Conservation (phyloP, 2,888 invertebrate genomes). For the Stomorhina lunata region DNA sequence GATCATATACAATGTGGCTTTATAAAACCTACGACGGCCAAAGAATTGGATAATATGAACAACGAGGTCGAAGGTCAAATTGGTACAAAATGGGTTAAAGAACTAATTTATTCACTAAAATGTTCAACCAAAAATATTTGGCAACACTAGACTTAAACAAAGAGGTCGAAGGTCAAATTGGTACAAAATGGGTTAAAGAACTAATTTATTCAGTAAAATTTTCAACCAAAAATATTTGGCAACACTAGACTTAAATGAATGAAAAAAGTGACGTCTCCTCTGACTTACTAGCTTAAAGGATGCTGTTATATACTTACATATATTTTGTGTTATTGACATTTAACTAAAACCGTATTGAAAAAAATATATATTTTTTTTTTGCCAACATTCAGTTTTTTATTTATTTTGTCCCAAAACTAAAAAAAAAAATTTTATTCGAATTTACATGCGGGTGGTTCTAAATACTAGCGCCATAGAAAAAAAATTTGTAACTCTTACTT, state of each 20-base stretch:
- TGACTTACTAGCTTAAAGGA: neutral
- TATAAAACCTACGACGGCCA: no score
- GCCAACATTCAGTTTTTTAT: neutral
- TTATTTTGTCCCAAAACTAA: neutral
- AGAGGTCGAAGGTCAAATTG: no score
- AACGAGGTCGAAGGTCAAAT: no score
- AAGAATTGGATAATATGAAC: no score
- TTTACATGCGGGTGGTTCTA: neutral
- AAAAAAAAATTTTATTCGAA: neutral
- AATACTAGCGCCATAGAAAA: neutral
- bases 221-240: neutral
- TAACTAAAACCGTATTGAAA: conserved; percentile 1
- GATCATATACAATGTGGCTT: no score
- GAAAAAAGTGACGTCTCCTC: neutral
- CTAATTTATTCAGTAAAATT: no score
- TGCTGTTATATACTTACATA: conserved; percentile 14
- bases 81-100: no score
- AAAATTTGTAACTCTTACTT: conserved; percentile 57
- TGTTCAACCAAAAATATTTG: neutral
- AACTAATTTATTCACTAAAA: no score
- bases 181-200: no score
- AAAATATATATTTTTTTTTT: neutral
- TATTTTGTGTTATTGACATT: conserved; percentile 44
- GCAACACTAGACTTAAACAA: neutral
- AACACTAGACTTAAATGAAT: neutral